phyloP scores from a whole-genome alignment of 2,797 vertebrate species.

The Pseudotriccus pelzelni region DNA sequence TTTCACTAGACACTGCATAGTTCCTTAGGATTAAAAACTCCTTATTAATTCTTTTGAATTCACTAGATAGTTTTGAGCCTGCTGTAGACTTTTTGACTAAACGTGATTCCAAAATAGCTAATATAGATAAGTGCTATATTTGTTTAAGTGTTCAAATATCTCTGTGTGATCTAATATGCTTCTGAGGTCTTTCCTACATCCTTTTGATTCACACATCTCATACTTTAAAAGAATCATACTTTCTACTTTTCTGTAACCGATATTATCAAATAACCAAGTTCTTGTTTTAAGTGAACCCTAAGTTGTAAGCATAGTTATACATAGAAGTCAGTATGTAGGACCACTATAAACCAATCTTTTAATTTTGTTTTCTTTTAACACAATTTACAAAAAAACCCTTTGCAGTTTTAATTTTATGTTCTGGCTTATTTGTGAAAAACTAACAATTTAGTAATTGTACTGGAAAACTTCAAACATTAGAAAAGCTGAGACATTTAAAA shows the following conservation, averaged over 20 bases:
- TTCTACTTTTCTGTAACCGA: not conserved
- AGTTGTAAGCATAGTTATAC: not conserved
- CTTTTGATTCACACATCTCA: not conserved
- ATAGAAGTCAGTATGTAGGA: not conserved
- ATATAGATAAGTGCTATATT: not conserved
- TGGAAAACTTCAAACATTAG: not conserved
- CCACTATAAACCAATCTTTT: accelerated
- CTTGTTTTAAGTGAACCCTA: not conserved
- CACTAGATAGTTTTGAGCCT: not conserved
- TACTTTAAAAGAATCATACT: not conserved
- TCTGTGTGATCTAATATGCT: not conserved
- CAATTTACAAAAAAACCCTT: not conserved
- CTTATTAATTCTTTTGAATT: not conserved
- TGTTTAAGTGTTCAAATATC: not conserved
- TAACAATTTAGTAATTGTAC: not conserved
- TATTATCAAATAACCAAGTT: not conserved
- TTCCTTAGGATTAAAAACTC: not conserved
- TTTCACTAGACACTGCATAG: not conserved
- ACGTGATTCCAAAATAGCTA: not conserved
- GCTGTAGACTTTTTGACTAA: not conserved
- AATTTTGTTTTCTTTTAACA: not conserved
- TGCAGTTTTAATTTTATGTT: not conserved
- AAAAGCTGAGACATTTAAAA: not conserved
- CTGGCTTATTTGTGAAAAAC: not conserved
- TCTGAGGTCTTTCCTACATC: not conserved